Conservation (phyloP, 2,888 invertebrate species). For the Athetis lepigone region DNA sequence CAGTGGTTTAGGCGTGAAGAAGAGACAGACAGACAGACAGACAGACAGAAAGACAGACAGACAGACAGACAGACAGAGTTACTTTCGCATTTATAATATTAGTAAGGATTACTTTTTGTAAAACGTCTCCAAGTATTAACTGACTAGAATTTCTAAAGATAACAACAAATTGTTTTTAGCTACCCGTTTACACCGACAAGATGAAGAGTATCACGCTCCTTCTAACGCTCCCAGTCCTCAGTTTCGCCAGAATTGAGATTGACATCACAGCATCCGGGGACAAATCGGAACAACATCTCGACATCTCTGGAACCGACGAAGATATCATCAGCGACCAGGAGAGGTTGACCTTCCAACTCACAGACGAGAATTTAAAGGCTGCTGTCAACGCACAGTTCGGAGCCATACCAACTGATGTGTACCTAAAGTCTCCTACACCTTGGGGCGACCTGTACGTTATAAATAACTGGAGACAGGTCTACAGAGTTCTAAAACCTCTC, state of each 20-base stretch:
- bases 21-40: too few relatives aligned
- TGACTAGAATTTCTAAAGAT: too few relatives aligned
- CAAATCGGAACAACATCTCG: conserved; percentile 46
- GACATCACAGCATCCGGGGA: conserved; percentile 61
- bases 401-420: conserved; percentile 55
- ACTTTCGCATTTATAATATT: too few relatives aligned
- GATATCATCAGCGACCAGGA: conserved; percentile 67
- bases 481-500: conserved; percentile 65
- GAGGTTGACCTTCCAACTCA: conserved; percentile 64
- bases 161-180: background rate
- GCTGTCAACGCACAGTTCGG: conserved; percentile 65
- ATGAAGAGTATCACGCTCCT: conserved; percentile 33
- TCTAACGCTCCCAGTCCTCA: conserved; percentile 37
- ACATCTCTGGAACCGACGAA: conserved; percentile 59
- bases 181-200: conserved; percentile 6
- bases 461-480: conserved; percentile 70
- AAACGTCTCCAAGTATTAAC: too few relatives aligned
- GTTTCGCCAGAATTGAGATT: conserved; percentile 67
- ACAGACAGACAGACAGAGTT: too few relatives aligned
- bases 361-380: conserved; percentile 66
- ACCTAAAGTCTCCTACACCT: conserved; percentile 70
- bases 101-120: too few relatives aligned
- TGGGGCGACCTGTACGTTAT: conserved; percentile 73
- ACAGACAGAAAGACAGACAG: too few relatives aligned
- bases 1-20: too few relatives aligned